These are phyloP conservation scores for Trypoxylus dichotomus DNA, from an alignment of 1,140 invertebrate genomes.

Conservation along the genomic window DNA sequence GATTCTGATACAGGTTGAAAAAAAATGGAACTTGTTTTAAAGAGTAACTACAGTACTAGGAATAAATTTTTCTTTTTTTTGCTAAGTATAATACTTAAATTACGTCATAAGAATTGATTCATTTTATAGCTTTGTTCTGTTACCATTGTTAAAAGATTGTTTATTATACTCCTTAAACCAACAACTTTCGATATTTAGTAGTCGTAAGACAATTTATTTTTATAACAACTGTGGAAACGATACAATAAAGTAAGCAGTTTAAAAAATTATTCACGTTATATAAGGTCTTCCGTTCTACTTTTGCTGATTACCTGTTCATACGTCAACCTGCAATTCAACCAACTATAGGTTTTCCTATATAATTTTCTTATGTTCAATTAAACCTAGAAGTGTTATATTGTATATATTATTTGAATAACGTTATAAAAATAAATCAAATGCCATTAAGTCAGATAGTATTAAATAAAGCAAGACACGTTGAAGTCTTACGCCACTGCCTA, in stretches of 20 bases:
- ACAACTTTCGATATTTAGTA: too few relatives aligned
- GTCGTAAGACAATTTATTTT: too few relatives aligned
- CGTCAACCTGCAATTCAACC: not conserved
- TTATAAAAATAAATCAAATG: conserved; percentile 2
- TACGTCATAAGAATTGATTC: too few relatives aligned
- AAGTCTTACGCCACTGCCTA: not conserved
- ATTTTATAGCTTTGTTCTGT: too few relatives aligned
- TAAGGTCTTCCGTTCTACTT: not conserved
- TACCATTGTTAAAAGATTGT: too few relatives aligned
- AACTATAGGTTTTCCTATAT: not conserved
- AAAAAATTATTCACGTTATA: not conserved
- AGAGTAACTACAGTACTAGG: too few relatives aligned
- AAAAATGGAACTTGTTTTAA: too few relatives aligned
- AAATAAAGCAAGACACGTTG: not conserved
- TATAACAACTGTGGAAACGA: too few relatives aligned
- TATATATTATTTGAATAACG: not conserved
- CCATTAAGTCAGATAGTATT: not conserved
- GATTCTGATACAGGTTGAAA: too few relatives aligned
- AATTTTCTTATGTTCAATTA: not conserved
- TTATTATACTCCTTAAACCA: too few relatives aligned
- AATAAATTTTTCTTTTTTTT: too few relatives aligned
- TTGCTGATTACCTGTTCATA: not conserved
- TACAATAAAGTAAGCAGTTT: not conserved
- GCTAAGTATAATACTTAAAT: too few relatives aligned
- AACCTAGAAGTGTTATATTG: not conserved